These are phyloP conservation scores for Phacellophora camtschatica DNA, from an alignment of 30 jellyfish, hydroid and myxozoan genomes.

Conservation along the genomic window DNA sequence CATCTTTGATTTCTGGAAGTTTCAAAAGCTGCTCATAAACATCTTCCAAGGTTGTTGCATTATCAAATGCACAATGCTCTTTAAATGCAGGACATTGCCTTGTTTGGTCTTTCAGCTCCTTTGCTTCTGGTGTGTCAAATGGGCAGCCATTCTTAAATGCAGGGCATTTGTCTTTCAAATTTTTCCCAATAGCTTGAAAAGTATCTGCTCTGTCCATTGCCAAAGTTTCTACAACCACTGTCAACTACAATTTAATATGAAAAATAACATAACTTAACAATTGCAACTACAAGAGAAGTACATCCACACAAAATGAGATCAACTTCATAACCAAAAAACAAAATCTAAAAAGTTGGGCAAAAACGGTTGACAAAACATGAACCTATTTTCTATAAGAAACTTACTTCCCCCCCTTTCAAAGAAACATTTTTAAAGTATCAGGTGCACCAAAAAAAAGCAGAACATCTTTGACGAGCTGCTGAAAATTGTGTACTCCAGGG, in stretches of 20 bases:
- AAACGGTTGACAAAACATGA: too few species aligned
- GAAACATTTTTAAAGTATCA: too few species aligned
- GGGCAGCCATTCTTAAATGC: conserved; percentile 77
- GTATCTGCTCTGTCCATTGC: not conserved
- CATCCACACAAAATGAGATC: too few species aligned
- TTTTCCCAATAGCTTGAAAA: not conserved
- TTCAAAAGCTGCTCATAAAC: conserved; percentile 48
- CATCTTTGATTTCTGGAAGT: conserved; percentile 41
- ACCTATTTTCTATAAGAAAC: too few species aligned
- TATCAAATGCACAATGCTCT: conserved; percentile 47
- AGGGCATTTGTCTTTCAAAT: conserved; percentile 73
- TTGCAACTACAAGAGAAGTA: too few species aligned
- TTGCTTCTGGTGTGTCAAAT: conserved; percentile 51
- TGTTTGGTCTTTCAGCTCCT: conserved; percentile 28
- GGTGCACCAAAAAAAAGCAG: too few species aligned
- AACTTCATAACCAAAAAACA: too few species aligned
- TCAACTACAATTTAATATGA: not conserved
- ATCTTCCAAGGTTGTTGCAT: conserved; percentile 49
- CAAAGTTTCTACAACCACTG: not conserved
- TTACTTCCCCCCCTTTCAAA: too few species aligned
- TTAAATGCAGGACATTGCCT: conserved; percentile 64
- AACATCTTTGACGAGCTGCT: too few species aligned
- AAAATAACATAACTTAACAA: too few species aligned
- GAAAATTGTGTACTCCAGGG: too few species aligned
- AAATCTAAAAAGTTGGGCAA: too few species aligned